Percentiles rank a stretch among this genome's conserved stretches.
Conservation (phyloP, 2,797 vertebrate genomes). For the Tragopan temminckii region DNA sequence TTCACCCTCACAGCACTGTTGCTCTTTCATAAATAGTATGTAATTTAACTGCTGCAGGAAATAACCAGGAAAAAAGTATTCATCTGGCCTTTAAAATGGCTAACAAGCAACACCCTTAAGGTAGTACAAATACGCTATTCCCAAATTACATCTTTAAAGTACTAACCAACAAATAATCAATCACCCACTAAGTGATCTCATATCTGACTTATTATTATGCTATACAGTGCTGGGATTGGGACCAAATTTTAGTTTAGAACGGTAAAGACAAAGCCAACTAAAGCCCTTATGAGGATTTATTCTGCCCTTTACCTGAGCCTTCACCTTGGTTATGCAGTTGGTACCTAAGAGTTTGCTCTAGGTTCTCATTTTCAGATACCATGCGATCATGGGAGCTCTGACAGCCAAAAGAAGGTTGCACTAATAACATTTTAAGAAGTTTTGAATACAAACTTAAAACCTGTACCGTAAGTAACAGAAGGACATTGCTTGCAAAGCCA, state of each 20-base stretch:
- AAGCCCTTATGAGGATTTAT: background rate
- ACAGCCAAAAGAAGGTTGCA: background rate
- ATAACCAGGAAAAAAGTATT: background rate
- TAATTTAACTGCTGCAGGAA: background rate
- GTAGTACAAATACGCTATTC: background rate
- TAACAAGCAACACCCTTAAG: background rate
- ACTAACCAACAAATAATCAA: background rate
- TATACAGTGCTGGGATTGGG: background rate
- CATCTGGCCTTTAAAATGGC: background rate
- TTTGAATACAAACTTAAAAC: accelerated
- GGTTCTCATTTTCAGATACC: background rate
- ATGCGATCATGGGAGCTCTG: background rate
- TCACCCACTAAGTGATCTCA: background rate
- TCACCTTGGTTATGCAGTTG: background rate
- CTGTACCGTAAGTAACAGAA: background rate
- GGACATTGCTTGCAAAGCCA: background rate
- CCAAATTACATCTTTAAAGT: background rate
- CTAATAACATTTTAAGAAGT: background rate
- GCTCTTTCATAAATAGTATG: background rate
- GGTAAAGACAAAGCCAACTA: background rate
- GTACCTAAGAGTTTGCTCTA: background rate
- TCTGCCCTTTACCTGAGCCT: background rate
- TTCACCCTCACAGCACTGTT: background rate
- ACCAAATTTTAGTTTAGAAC: background rate
- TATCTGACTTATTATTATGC: background rate